Conservation (phyloP, 2,888 invertebrate genomes). For the Spatulosminthurus flaviceps region DNA sequence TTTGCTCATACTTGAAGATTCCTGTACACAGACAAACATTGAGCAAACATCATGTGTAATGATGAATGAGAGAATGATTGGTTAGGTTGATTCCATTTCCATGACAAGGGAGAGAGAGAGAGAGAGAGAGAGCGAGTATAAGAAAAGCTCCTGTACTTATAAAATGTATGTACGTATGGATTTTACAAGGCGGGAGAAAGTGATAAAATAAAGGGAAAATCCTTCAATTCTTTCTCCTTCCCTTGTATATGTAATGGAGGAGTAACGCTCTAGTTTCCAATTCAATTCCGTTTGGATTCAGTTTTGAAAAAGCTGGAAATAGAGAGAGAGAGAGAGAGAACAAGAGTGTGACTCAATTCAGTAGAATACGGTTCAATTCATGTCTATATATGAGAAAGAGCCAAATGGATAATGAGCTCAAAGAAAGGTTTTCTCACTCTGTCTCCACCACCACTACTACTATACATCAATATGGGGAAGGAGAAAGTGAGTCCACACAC, state of each 20-base stretch:
- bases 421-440: conserved; percentile 2
- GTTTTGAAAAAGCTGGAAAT: conserved; percentile 23
- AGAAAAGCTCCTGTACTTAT: neutral
- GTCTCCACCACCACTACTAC: neutral
- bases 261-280: conserved; percentile 36
- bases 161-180: neutral
- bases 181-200: neutral
- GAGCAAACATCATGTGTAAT: conserved; percentile 4
- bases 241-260: conserved; percentile 7
- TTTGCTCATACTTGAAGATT: neutral
- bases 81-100: conserved; percentile 19
- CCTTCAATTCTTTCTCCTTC: neutral
- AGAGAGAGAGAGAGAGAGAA: neutral
- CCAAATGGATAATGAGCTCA: conserved; percentile 47
- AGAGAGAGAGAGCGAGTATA: neutral
- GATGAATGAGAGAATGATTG: conserved; percentile 46
- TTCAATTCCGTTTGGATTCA: conserved; percentile 31
- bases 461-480: neutral
- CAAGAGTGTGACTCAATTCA: conserved; percentile 30
- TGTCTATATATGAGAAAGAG: conserved; percentile 43
- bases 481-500: neutral
- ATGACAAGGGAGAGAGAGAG: neutral
- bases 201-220: conserved; percentile 28
- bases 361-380: conserved; percentile 41
- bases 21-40: neutral